A percentile compares a stretch with the other conserved stretches of the same genome.
phyloP scores from a whole-genome alignment of 2,797 vertebrate genomes.

The Microchirus variegatus region DNA sequence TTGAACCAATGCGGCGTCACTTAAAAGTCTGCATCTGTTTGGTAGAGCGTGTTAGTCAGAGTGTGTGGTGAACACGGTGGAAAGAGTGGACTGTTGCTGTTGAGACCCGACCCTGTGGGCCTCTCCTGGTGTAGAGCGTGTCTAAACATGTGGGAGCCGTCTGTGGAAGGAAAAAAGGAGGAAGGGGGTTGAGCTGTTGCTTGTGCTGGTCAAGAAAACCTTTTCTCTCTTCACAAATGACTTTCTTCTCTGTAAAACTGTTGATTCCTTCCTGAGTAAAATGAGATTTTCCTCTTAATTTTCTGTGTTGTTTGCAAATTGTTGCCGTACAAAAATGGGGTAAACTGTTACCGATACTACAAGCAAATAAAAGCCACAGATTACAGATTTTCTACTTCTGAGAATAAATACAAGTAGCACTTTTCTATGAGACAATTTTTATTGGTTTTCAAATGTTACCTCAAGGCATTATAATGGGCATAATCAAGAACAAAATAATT shows the following conservation, averaged over 20 bases:
- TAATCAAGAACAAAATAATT: too few species aligned
- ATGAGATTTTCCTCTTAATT: not conserved
- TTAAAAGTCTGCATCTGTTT: not conserved
- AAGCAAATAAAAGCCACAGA: too few species aligned
- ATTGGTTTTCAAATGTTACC: too few species aligned
- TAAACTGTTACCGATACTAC: too few species aligned
- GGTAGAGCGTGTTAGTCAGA: not conserved
- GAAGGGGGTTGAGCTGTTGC: constrained; percentile 43
- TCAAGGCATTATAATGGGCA: too few species aligned
- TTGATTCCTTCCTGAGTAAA: not conserved
- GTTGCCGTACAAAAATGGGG: too few species aligned
- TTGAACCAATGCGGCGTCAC: not conserved
- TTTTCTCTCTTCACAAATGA: constrained; percentile 28
- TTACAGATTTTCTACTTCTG: too few species aligned
- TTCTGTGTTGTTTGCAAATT: not conserved
- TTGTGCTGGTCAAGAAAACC: constrained; percentile 48
- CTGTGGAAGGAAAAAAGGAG: constrained; percentile 41
- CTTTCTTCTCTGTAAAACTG: constrained; percentile 1
- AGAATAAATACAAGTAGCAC: too few species aligned
- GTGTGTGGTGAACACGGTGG: constrained; percentile 9
- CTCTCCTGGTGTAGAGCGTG: constrained; percentile 62
- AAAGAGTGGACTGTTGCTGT: constrained; percentile 48
- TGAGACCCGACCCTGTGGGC: constrained; percentile 63
- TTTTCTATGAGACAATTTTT: too few species aligned
- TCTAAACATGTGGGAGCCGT: constrained; percentile 71